These are phyloP conservation scores for Thereva nobilitata DNA, from an alignment of 2,888 invertebrate genomes.

Conservation along the genomic window DNA sequence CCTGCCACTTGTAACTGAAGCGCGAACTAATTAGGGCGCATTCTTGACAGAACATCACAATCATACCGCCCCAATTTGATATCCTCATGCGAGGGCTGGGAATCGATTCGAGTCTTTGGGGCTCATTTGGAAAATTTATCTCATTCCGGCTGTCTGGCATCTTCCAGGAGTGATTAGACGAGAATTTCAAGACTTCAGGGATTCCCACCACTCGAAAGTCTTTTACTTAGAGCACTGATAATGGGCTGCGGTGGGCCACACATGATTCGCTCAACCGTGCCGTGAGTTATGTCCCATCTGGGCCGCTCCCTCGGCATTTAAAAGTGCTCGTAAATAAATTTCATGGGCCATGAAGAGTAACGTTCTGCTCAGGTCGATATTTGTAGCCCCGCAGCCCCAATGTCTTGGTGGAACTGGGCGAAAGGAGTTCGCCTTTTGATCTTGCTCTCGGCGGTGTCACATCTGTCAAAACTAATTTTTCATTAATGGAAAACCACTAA, in stretches of 20 bases:
- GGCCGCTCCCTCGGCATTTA: not conserved
- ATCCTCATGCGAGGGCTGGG: not conserved
- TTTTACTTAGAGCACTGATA: too few relatives aligned
- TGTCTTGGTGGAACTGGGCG: not conserved
- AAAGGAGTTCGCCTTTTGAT: slow-evolving; percentile 15
- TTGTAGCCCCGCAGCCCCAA: not conserved
- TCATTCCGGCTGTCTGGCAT: slow-evolving; percentile 3
- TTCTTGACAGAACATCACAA: slow-evolving; percentile 23
- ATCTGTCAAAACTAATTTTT: slow-evolving; percentile 37
- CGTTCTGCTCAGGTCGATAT: not conserved
- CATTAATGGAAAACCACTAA: slow-evolving; percentile 33
- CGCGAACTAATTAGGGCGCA: slow-evolving; percentile 31
- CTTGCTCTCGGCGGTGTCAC: slow-evolving; percentile 25
- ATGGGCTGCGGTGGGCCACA: slow-evolving; percentile 9
- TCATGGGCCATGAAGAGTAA: slow-evolving; percentile 30
- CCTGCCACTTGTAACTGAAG: slow-evolving; percentile 12
- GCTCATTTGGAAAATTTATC: slow-evolving; percentile 23
- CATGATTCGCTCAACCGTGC: slow-evolving; percentile 12
- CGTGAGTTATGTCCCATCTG: too few relatives aligned
- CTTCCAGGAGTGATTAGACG: too few relatives aligned
- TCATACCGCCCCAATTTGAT: slow-evolving; percentile 20
- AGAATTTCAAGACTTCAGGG: too few relatives aligned
- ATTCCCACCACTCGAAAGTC: too few relatives aligned
- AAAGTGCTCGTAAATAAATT: slow-evolving; percentile 34
- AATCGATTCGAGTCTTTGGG: slow-evolving; percentile 1